Evolutionary conservation across 92 coral and sea anemone genomes (phyloP).

Genomic region (Epizoanthus fatuus): DNA sequence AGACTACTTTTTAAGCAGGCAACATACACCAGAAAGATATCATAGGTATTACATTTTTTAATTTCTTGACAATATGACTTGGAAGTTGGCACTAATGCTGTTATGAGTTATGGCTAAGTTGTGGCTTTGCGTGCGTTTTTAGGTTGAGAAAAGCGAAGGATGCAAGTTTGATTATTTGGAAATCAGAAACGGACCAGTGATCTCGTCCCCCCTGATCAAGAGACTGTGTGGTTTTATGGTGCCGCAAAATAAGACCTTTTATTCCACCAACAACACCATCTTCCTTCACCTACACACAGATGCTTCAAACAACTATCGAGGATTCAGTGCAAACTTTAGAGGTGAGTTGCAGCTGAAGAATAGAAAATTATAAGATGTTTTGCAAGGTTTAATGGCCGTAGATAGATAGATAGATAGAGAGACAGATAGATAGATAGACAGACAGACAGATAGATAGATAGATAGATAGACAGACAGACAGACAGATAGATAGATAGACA

Average conservation of each 20-base stretch:
- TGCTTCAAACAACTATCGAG: slow-evolving; percentile 23
- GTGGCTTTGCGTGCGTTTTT: background rate
- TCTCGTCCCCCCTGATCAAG: slow-evolving; percentile 7
- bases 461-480: too few relatives aligned
- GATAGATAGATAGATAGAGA: too few relatives aligned
- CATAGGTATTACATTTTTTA: too few relatives aligned
- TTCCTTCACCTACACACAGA: slow-evolving; percentile 35
- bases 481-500: too few relatives aligned
- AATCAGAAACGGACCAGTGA: slow-evolving; percentile 5
- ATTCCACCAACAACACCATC: slow-evolving; percentile 43
- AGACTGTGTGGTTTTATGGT: slow-evolving; percentile 17
- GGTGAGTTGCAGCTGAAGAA: background rate
- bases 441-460: too few relatives aligned
- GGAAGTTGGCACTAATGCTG: background rate
- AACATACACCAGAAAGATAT: too few relatives aligned
- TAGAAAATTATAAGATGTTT: background rate
- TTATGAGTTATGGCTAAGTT: background rate
- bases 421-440: too few relatives aligned
- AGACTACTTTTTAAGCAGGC: too few relatives aligned
- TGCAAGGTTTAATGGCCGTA: too few relatives aligned
- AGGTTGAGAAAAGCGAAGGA: slow-evolving; percentile 26
- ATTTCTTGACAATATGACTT: background rate
- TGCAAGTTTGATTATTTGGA: slow-evolving; percentile 39
- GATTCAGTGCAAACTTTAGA: slow-evolving; percentile 20
- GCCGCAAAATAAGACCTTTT: background rate